A percentile compares a stretch with the other conserved stretches of the same genome.
These are phyloP conservation scores for Setophaga kirtlandii DNA, from an alignment of 2,113 vertebrate genomes.

Conservation along the genomic window DNA sequence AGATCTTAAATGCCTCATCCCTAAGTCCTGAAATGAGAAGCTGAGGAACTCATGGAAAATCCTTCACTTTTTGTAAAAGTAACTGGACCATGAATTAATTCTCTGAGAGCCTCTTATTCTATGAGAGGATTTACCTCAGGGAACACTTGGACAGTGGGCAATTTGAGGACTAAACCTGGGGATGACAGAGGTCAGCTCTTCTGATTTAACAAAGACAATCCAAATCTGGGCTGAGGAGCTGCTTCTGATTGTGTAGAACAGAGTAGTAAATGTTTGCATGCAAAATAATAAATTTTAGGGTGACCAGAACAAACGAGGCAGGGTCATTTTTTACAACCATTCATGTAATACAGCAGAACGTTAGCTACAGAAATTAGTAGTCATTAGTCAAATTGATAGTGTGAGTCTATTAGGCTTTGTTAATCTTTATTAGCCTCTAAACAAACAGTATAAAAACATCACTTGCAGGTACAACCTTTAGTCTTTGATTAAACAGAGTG, in stretches of 20 bases:
- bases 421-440: conserved; percentile 19
- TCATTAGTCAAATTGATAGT: conserved; percentile 6
- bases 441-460: background rate
- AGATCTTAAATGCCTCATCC: background rate
- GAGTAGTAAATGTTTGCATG: background rate
- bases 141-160: background rate
- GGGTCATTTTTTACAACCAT: background rate
- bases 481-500: background rate
- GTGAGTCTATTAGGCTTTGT: background rate
- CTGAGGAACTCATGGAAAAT: background rate
- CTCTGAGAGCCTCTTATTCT: background rate
- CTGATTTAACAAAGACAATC: background rate
- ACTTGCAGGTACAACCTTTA: background rate
- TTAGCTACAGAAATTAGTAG: background rate
- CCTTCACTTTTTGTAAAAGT: background rate
- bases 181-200: background rate
- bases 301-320: background rate
- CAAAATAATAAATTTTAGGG: background rate
- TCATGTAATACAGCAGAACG: background rate
- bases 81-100: background rate
- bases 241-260: background rate
- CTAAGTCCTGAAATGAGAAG: background rate
- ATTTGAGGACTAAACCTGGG: background rate
- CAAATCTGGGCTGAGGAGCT: background rate
- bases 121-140: background rate